Base-by-base conservation (phyloP, 2,888 invertebrate genomes). In the Leucania comma region DNA sequence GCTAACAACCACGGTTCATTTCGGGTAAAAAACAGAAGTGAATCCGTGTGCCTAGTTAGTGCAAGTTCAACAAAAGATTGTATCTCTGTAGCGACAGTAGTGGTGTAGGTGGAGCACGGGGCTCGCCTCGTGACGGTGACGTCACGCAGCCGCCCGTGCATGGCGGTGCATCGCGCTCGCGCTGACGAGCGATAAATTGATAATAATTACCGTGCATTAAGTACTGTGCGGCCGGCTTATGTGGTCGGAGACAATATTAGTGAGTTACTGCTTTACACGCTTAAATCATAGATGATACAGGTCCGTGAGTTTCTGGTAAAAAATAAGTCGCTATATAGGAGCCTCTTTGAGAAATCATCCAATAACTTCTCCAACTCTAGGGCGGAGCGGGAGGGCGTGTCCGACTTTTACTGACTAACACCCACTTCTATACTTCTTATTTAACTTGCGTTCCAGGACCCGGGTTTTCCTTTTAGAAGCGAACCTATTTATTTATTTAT, bases 131-230 rank as follows among this genome's bases (percentile, higher is more conserved):
- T 74, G 79, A 67, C n/a, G 4, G 12, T 5, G 66, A 22, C 53
- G 63, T 24, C 66, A 29, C 29, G 35, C 46, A 24, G 29, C 46
- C 38, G 14, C 61, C 42, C 57, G 29, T 50, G 62, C 73, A 58
- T 29, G 53, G 56, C 60, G 17, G 22, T n/a, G 57, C 75, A 64
- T n/a, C 56, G 42, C 46, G 24, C 48, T 69, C 32, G 50, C 50
- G 58, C 57, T 83, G 75, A 83, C 79, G 68, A 76, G 81, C 75
- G 75, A 76, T 72, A 83, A 81, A 81, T 80, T 73, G 2, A 22
- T 81, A 81, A 78, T 83, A 54, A 64, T 38, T 38, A 38, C 59
- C 53, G 32, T 66, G 67, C 54, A 60, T 61, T 38, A 56, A 56
- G 56, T 56, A 61, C 29, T 24, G 46, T 20, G 35, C 12, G 22